phyloP scores from a whole-genome alignment of 2,888 invertebrate species.

The Alcis repandata region DNA sequence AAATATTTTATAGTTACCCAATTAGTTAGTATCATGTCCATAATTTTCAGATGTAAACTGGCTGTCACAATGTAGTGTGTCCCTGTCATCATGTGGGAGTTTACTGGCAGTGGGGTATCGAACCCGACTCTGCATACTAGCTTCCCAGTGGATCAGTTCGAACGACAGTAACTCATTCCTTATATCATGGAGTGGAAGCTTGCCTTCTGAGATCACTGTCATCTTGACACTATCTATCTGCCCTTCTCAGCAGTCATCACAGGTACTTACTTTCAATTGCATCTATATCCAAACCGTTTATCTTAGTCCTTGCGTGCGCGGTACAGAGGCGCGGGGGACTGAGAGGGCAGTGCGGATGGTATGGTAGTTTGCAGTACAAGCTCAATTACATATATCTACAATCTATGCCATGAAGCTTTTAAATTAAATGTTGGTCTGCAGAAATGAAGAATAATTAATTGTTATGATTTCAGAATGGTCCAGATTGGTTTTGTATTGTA shows the following conservation, averaged over 20 bases:
- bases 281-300: too few relatives aligned
- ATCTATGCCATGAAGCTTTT: too few relatives aligned
- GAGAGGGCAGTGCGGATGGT: too few relatives aligned
- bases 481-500: constrained; percentile 97
- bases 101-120: constrained; percentile 74
- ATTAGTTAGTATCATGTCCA: not conserved
- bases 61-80: constrained; percentile 77
- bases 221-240: constrained; percentile 75
- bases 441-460: constrained; percentile 3
- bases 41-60: constrained; percentile 74
- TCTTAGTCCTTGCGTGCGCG: too few relatives aligned
- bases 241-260: constrained; percentile 79
- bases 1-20: too few relatives aligned
- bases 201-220: constrained; percentile 73
- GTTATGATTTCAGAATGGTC: constrained; percentile 85
- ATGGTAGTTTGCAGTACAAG: too few relatives aligned
- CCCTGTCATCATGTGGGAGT: constrained; percentile 79
- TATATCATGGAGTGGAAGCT: constrained; percentile 81
- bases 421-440: too few relatives aligned
- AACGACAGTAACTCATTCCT: constrained; percentile 76
- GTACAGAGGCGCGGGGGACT: too few relatives aligned
- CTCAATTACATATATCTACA: too few relatives aligned
- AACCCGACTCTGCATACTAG: constrained; percentile 75
- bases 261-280: constrained; percentile 63
- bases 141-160: constrained; percentile 81